phyloP scores from a whole-genome alignment of 1,140 invertebrate genomes.

The Tetragnatha versicolor region DNA sequence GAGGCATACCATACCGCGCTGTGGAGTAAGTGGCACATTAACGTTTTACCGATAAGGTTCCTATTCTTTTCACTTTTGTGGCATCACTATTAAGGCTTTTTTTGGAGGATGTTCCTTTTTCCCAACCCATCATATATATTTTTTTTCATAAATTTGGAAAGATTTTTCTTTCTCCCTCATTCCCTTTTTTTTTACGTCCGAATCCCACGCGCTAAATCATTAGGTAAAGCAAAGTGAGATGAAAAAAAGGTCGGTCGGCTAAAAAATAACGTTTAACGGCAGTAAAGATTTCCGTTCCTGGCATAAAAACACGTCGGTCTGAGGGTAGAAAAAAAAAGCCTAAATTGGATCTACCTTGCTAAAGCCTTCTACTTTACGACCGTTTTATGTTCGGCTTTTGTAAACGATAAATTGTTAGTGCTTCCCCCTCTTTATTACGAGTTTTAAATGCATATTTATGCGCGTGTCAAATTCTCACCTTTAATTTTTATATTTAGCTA shows the following conservation, averaged over 20 bases:
- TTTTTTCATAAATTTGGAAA: background rate
- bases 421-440: too few species aligned
- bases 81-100: conserved; percentile 31
- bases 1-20: background rate
- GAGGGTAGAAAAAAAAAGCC: too few species aligned
- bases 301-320: background rate
- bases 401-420: too few species aligned
- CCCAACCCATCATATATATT: background rate
- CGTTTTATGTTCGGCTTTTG: too few species aligned
- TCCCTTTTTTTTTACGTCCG: background rate
- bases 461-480: too few species aligned
- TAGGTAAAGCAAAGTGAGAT: background rate
- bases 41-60: conserved; percentile 21
- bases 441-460: too few species aligned
- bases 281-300: background rate
- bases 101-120: conserved; percentile 13
- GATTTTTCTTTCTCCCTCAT: background rate
- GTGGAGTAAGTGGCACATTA: conserved; percentile 35
- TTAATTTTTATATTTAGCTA: too few species aligned
- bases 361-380: too few species aligned
- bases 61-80: conserved; percentile 43
- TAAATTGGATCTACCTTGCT: too few species aligned
- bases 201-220: conserved; percentile 26
- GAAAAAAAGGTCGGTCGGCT: background rate
- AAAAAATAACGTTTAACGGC: background rate